Percentiles rank a stretch among this genome's conserved stretches.
Conservation (phyloP, 2,797 vertebrate species). For the Chaetophractus vellerosus region DNA sequence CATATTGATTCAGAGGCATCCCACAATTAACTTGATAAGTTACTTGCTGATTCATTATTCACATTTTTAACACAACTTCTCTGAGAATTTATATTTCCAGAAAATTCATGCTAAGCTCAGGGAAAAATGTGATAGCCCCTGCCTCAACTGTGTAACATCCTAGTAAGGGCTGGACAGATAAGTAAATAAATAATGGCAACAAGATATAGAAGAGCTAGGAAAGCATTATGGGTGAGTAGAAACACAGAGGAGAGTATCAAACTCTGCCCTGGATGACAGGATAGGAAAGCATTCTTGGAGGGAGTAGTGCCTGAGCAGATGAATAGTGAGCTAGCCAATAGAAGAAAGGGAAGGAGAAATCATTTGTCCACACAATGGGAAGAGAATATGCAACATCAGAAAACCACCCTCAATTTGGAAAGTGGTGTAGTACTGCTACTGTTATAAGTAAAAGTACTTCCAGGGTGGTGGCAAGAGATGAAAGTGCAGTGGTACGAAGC, state of each 20-base stretch:
- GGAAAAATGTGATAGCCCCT: not conserved
- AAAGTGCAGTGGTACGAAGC: not conserved
- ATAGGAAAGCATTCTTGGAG: not conserved
- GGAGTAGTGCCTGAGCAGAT: not conserved
- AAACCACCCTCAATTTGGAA: not conserved
- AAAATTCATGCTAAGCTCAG: not conserved
- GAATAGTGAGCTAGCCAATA: not conserved
- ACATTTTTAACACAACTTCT: constrained; percentile 4
- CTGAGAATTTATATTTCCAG: not conserved
- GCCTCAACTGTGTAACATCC: not conserved
- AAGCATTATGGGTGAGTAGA: not conserved
- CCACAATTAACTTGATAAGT: not conserved
- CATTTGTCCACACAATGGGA: fast-evolving
- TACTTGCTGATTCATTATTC: constrained; percentile 13
- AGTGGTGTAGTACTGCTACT: fast-evolving
- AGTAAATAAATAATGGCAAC: not conserved
- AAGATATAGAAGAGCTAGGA: not conserved
- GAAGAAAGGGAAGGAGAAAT: too few species aligned
- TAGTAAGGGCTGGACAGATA: not conserved
- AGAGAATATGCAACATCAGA: not conserved
- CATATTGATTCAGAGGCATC: not conserved
- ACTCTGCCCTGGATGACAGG: fast-evolving
- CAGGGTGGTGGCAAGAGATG: not conserved
- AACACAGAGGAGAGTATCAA: not conserved
- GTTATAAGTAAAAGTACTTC: fast-evolving